A percentile compares a stretch with the other conserved stretches of the same genome.
phyloP scores from a whole-genome alignment of 2,113 vertebrate species.

The Nerophis lumbriciformis region DNA sequence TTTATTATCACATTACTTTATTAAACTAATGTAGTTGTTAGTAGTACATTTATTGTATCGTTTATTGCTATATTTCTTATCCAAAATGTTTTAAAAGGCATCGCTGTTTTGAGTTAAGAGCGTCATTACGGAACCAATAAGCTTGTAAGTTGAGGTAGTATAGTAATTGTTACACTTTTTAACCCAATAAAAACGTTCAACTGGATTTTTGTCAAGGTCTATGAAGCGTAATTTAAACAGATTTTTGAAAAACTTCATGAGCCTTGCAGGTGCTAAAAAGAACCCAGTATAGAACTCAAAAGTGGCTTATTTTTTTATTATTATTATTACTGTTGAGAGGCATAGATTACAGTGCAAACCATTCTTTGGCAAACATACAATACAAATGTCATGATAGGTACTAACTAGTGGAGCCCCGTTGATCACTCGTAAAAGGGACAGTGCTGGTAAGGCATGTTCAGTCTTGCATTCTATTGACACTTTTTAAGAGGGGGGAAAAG shows the following conservation, averaged over 20 bases:
- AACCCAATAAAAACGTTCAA: too few relatives aligned
- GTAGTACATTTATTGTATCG: too few relatives aligned
- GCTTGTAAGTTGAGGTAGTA: too few relatives aligned
- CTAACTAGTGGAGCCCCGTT: constrained; percentile 45
- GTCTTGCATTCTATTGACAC: constrained; percentile 60
- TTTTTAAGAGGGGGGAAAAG: constrained; percentile 17
- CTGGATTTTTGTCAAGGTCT: neutral
- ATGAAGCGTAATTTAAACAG: neutral
- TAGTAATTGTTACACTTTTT: too few relatives aligned
- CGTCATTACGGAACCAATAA: too few relatives aligned
- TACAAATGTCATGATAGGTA: constrained; percentile 64
- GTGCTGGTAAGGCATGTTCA: constrained; percentile 58
- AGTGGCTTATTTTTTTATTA: constrained; percentile 55
- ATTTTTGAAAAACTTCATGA: neutral
- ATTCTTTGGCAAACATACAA: constrained; percentile 78
- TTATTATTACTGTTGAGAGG: constrained; percentile 70
- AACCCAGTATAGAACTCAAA: constrained; percentile 46
- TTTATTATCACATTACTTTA: too few relatives aligned
- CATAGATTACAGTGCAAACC: constrained; percentile 80
- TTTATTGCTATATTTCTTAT: too few relatives aligned
- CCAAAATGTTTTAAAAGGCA: too few relatives aligned
- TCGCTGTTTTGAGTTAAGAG: too few relatives aligned
- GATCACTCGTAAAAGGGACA: constrained; percentile 48
- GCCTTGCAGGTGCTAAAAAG: constrained; percentile 3
- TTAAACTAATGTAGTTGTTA: too few relatives aligned